Evolutionary conservation across 2,797 vertebrate genomes (phyloP).

Genomic region (Cossypha polioptera): DNA sequence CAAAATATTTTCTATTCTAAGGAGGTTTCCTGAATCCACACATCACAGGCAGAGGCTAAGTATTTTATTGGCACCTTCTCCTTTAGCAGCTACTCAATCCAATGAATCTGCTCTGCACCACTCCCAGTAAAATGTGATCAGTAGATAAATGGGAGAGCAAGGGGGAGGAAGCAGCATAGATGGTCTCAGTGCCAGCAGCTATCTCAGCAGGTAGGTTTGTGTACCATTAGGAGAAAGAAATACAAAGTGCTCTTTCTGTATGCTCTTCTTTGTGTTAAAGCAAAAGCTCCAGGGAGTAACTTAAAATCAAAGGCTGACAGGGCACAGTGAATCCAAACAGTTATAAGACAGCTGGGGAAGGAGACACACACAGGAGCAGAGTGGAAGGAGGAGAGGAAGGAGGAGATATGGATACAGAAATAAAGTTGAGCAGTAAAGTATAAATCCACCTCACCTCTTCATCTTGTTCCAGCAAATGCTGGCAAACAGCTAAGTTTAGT

Average conservation of each 20-base stretch:
- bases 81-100: not conserved
- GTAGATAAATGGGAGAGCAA: not conserved
- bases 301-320: slow-evolving; percentile 11
- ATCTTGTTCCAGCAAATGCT: not conserved
- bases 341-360: not conserved
- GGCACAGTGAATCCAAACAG: not conserved
- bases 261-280: not conserved
- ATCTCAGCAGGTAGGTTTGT: not conserved
- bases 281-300: slow-evolving; percentile 11
- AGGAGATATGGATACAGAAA: not conserved
- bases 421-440: not conserved
- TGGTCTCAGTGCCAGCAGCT: not conserved
- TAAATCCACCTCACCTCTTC: not conserved
- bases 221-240: slow-evolving; percentile 5
- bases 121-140: not conserved
- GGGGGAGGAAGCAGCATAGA: not conserved
- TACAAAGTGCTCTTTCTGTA: not conserved
- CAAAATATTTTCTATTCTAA: not conserved
- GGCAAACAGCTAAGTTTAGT: not conserved
- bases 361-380: not conserved
- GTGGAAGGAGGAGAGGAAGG: not conserved
- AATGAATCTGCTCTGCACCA: not conserved
- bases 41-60: not conserved
- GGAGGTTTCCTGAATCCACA: not conserved
- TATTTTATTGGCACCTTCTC: slow-evolving; percentile 4